Conservation (phyloP, 53 echinoderm and acorn worm species). For the Holothuria scabra region DNA sequence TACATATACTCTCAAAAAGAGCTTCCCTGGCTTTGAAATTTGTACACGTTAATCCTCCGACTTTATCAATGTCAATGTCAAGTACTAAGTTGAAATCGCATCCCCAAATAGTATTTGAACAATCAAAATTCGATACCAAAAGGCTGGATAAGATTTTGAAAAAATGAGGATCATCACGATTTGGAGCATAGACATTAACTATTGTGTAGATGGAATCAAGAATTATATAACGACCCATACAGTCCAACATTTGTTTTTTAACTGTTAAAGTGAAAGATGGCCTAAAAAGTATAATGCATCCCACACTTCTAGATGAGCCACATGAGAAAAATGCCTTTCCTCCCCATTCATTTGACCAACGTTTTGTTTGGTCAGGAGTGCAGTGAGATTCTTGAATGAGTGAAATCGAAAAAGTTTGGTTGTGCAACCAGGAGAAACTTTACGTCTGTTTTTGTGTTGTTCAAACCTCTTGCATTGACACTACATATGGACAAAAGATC, state of each 20-base stretch:
- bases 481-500: not conserved
- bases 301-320: not conserved
- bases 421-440: constrained; percentile 13
- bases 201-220: constrained; percentile 26
- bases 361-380: not conserved
- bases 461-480: not conserved
- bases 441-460: too few species aligned
- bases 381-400: constrained; percentile 1
- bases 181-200: constrained; percentile 22
- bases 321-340: constrained; percentile 23
- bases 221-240: constrained; percentile 11
- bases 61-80: not conserved
- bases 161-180: too few species aligned
- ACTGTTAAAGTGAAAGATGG: constrained; percentile 8
- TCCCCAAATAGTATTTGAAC: not conserved
- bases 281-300: constrained; percentile 1
- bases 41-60: not conserved
- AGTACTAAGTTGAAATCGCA: too few species aligned
- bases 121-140: not conserved
- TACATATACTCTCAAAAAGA: not conserved
- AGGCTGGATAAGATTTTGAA: not conserved
- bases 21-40: not conserved
- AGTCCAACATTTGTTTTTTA: not conserved
- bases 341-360: constrained; percentile 8
- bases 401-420: constrained; percentile 18